These are phyloP conservation scores for Sebastes melanostomus DNA, from an alignment of 2,797 vertebrate species.

Conservation along the genomic window DNA sequence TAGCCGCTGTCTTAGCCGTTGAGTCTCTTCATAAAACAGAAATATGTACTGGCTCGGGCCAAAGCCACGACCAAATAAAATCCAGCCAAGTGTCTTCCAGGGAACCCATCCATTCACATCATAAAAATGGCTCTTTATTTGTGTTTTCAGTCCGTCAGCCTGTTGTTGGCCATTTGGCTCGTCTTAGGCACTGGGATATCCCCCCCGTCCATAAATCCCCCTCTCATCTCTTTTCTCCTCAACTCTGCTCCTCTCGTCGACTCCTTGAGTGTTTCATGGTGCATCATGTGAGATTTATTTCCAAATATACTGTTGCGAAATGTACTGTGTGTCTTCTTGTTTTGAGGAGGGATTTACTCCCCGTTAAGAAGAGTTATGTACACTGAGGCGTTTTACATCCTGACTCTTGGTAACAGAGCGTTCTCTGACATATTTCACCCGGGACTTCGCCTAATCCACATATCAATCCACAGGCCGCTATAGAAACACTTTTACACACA, in stretches of 20 bases:
- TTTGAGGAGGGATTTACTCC: conserved; percentile 82
- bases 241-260: conserved; percentile 52
- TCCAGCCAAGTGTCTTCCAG: conserved; percentile 74
- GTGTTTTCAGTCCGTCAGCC: conserved; percentile 72
- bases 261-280: conserved; percentile 77
- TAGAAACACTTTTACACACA: conserved; percentile 61
- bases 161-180: conserved; percentile 70
- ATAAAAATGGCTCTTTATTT: conserved; percentile 80
- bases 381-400: conserved; percentile 76
- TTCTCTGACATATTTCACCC: conserved; percentile 72
- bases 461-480: conserved; percentile 71
- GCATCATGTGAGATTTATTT: conserved; percentile 86
- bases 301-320: conserved; percentile 82
- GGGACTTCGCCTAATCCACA: conserved; percentile 75
- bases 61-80: conserved; percentile 75
- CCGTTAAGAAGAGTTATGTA: conserved; percentile 85
- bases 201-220: conserved; percentile 73
- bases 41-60: conserved; percentile 77
- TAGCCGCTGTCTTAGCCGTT: conserved; percentile 66
- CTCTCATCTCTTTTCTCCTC: conserved; percentile 51
- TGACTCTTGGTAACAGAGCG: conserved; percentile 72
- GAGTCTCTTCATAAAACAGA: conserved; percentile 80
- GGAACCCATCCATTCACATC: conserved; percentile 74
- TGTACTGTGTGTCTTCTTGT: conserved; percentile 80
- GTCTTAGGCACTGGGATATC: conserved; percentile 70